These are phyloP conservation scores for Stichodactyla helianthus DNA, from an alignment of 64 coral and sea anemone species.

Conservation along the genomic window DNA sequence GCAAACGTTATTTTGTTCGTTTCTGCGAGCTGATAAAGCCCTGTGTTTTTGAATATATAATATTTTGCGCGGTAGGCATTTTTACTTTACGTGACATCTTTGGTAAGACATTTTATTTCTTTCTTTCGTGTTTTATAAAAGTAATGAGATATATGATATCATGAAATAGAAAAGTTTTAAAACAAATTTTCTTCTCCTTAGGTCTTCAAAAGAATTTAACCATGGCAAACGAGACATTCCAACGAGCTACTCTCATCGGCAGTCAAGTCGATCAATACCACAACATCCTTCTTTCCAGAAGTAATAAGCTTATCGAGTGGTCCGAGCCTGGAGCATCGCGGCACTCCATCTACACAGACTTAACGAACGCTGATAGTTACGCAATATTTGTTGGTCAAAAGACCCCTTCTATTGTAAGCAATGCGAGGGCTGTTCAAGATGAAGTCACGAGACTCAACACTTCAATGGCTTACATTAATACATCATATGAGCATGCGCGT, in stretches of 20 bases:
- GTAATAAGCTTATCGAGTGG: conserved; percentile 14
- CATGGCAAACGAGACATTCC: conserved; percentile 40
- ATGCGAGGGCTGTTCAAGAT: conserved; percentile 30
- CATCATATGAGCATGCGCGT: conserved; percentile 41
- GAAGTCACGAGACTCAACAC: conserved; percentile 43
- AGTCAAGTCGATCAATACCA: conserved; percentile 38
- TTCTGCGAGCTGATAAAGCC: too few species aligned
- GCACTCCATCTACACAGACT: not conserved
- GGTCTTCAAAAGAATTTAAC: conserved; percentile 61
- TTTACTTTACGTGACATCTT: too few species aligned
- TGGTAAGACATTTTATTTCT: too few species aligned
- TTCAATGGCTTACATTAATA: conserved; percentile 53
- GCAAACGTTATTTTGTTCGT: too few species aligned
- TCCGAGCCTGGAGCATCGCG: conserved; percentile 10
- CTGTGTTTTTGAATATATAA: too few species aligned
- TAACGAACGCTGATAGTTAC: not conserved
- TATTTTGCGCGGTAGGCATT: too few species aligned
- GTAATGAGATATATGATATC: not conserved
- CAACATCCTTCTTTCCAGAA: conserved; percentile 12
- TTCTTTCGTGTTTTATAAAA: too few species aligned
- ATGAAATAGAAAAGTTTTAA: not conserved
- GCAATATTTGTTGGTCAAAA: not conserved
- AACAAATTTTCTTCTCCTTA: not conserved
- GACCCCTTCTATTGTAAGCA: conserved; percentile 29
- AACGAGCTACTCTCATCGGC: conserved; percentile 24